Evolutionary conservation across 1,140 invertebrate species (phyloP), one percentile per base, ranked within the genome.

Genomic region (Cheumatopsyche charites): DNA sequence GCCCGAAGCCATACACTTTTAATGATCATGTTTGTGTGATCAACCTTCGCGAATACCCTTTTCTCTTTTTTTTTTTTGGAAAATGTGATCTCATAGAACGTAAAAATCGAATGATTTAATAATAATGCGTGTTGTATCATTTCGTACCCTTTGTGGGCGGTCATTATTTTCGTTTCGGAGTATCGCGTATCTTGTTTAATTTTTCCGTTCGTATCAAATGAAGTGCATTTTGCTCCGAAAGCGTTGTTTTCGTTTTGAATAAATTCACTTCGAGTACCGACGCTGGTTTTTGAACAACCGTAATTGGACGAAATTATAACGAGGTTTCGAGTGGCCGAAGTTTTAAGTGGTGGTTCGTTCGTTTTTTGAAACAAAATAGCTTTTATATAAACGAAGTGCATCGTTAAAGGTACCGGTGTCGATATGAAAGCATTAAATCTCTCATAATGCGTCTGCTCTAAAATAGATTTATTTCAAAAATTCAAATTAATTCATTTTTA

Each of bases 1-100:
- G 52, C 43, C 17, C 42, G 49, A 17, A 58, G 62, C 23, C 63
- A 73, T 73, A 69, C 67, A 73, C 67, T 70, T 73, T 73, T 73
- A 73, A 73, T 73, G 72, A 73, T 61, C 63, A 17, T 62, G 62
- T 47, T 63, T 71, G 70, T 52, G 45, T 23, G 29, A 19, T 29
- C 49, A 19, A 61, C 55, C 42, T 65, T 65, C 9, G 29, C 29
- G 17, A 65, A 19, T 36, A 36, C 29, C 29, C 29, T 36, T 43
- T 65, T 45, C n/a, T 43, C 7, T 43, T 19, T 43, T 65, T 62
- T 62, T 15, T 45, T 67, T 67, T 45, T 67, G n/a, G n/a, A n/a
- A n/a, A n/a, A n/a, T 15, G 7, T 15, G 17, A 55, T 7, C n/a
- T 6, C 9, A 55, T 19, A 17, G 7, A 19, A 55, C 52, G n/a